Conservation (phyloP, 2,888 invertebrate species). For the Chrysotoxum bicinctum region DNA sequence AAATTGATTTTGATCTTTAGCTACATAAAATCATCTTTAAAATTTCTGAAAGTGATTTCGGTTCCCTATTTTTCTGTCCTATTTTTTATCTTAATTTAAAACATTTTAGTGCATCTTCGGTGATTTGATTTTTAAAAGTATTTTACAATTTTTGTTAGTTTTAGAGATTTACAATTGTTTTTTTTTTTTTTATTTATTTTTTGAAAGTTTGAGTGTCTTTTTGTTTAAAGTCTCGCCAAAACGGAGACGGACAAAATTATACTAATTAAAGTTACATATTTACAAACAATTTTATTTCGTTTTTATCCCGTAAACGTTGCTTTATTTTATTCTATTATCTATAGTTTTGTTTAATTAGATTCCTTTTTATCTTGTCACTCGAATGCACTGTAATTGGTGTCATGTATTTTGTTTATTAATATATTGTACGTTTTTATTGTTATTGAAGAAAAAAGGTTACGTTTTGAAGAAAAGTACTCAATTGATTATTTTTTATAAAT, state of each 20-base stretch:
- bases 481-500: neutral
- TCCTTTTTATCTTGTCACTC: slow-evolving; percentile 30
- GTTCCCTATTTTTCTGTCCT: neutral
- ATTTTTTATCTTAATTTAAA: neutral
- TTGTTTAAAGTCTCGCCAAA: slow-evolving; percentile 58
- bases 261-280: slow-evolving; percentile 51
- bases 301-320: neutral
- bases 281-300: slow-evolving; percentile 39
- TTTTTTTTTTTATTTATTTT: slow-evolving; percentile 6
- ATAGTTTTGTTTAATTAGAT: neutral
- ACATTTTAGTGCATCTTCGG: neutral
- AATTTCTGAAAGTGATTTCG: neutral
- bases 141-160: slow-evolving; percentile 7
- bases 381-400: slow-evolving; percentile 22
- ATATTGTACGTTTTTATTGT: neutral
- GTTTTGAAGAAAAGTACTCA: neutral
- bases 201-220: slow-evolving; percentile 14
- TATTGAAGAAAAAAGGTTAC: neutral
- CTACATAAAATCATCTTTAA: neutral
- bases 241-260: slow-evolving; percentile 61
- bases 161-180: slow-evolving; percentile 36
- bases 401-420: neutral
- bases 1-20: neutral
- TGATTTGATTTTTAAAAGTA: neutral
- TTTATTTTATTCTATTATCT: slow-evolving; percentile 5